Percentiles rank a stretch among this genome's conserved stretches.
Conservation (phyloP, 2,888 invertebrate genomes). For the Epinotia ramella region DNA sequence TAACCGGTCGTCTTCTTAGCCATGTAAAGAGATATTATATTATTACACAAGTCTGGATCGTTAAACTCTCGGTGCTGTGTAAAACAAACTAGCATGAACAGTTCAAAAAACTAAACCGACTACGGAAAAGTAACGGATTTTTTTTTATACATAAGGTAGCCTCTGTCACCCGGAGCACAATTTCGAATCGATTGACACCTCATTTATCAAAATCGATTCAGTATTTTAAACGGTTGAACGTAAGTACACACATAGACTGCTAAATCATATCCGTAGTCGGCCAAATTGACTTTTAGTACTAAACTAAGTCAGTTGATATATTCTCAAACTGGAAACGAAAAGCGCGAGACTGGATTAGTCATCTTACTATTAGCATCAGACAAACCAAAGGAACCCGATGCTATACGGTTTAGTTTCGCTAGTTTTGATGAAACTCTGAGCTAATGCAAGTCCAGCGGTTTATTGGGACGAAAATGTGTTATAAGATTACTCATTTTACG, state of each 20-base stretch:
- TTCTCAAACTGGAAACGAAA: background rate
- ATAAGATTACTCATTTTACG: slow-evolving; percentile 33
- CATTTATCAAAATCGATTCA: too few relatives aligned
- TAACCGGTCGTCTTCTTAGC: background rate
- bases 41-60: too few relatives aligned
- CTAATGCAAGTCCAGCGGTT: slow-evolving; percentile 20
- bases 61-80: background rate
- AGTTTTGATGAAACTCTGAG: slow-evolving; percentile 5
- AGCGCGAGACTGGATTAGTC: background rate
- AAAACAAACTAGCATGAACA: background rate
- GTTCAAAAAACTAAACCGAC: too few relatives aligned
- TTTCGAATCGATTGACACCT: too few relatives aligned
- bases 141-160: too few relatives aligned
- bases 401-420: slow-evolving; percentile 5
- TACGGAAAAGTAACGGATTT: too few relatives aligned
- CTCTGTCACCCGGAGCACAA: too few relatives aligned
- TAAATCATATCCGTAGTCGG: too few relatives aligned
- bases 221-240: too few relatives aligned
- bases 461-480: slow-evolving; percentile 34
- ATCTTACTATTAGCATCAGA: background rate
- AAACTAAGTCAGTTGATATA: background rate
- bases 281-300: too few relatives aligned
- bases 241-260: too few relatives aligned
- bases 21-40: too few relatives aligned
- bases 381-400: background rate